Evolutionary conservation across 2,797 vertebrate genomes (phyloP).

Genomic region (Mycteria americana): DNA sequence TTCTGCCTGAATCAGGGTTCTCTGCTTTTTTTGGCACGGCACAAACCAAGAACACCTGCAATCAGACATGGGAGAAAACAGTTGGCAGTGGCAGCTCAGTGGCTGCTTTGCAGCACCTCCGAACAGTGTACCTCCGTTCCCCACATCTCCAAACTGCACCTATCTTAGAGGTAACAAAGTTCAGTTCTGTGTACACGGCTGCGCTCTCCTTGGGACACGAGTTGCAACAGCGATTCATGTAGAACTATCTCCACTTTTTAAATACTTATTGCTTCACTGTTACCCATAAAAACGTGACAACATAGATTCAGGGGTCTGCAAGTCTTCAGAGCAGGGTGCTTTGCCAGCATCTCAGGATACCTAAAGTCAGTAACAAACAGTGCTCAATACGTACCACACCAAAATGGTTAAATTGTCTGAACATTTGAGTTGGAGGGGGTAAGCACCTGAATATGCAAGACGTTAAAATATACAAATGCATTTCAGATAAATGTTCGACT

Average conservation of each 20-base stretch:
- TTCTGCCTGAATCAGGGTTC: neutral
- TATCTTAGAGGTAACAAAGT: neutral
- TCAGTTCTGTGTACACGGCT: neutral
- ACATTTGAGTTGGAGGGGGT: neutral
- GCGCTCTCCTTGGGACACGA: neutral
- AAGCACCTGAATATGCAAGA: neutral
- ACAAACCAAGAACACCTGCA: neutral
- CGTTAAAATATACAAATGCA: neutral
- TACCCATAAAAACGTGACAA: neutral
- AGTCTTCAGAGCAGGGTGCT: neutral
- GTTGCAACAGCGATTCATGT: neutral
- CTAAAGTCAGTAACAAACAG: neutral
- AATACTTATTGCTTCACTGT: neutral
- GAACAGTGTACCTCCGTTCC: neutral
- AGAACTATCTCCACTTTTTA: neutral
- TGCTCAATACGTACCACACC: neutral
- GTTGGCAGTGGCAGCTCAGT: neutral
- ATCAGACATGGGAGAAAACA: neutral
- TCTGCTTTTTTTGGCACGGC: neutral
- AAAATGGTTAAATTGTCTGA: neutral
- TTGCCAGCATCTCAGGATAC: neutral
- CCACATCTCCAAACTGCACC: neutral
- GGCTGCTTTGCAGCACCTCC: neutral
- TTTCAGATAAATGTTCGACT: neutral
- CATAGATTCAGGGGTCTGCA: neutral